Evolutionary conservation across 2,888 invertebrate species (phyloP).

Genomic region (Dynastes maya): DNA sequence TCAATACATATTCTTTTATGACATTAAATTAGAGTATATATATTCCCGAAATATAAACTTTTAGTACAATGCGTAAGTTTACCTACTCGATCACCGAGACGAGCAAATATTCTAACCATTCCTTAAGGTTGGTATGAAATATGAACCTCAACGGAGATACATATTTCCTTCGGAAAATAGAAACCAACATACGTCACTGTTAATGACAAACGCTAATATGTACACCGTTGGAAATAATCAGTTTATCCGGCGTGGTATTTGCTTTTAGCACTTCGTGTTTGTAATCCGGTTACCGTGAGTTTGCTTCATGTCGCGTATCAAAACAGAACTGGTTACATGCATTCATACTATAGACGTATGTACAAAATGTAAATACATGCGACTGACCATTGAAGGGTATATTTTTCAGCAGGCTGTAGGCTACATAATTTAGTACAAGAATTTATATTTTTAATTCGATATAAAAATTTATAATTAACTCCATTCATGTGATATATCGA

Average conservation of each 20-base stretch:
- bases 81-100: no score
- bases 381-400: no score
- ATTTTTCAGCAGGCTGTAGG: no score
- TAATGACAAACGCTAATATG: slow-evolving; percentile 12
- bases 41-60: no score
- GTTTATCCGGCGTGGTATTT: slow-evolving; percentile 28
- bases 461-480: no score
- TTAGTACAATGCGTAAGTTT: no score
- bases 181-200: background rate
- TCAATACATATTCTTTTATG: no score
- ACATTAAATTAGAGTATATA: no score
- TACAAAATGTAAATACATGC: background rate
- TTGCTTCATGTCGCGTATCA: slow-evolving; percentile 16
- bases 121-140: background rate
- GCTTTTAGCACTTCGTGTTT: slow-evolving; percentile 30
- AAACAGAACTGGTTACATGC: slow-evolving; percentile 13
- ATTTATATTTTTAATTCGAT: no score
- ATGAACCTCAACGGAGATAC: no score
- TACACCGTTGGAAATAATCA: slow-evolving; percentile 16
- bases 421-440: no score
- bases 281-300: slow-evolving; percentile 23
- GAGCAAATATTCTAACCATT: background rate
- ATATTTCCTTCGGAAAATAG: background rate
- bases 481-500: no score
- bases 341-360: background rate